Evolutionary conservation across 2,888 invertebrate species (phyloP).

Genomic region (Diarsia dahlii): DNA sequence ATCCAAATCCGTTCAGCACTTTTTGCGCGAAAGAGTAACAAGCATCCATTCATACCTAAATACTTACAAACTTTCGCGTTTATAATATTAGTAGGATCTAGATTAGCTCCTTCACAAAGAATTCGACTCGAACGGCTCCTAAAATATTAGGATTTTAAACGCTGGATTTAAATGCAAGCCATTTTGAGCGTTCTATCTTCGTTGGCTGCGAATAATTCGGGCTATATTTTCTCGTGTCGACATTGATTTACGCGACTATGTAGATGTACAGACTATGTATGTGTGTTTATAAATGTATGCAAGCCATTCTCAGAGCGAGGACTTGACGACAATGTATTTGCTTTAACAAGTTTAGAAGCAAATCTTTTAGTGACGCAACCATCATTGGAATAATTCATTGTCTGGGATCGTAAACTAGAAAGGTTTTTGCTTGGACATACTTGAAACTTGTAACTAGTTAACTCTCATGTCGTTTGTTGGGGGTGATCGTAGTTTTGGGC

Average conservation of each 20-base stretch:
- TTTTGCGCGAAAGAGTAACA: too few species aligned
- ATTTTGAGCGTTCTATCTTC: constrained; percentile 18
- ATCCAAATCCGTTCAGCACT: too few species aligned
- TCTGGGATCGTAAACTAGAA: not conserved
- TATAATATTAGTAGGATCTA: not conserved
- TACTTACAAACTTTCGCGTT: too few species aligned
- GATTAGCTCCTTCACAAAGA: not conserved
- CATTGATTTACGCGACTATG: constrained; percentile 25
- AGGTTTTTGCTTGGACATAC: not conserved
- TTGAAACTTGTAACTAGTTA: not conserved
- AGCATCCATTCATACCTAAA: too few species aligned
- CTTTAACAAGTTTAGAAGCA: not conserved
- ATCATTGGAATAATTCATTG: constrained; percentile 2
- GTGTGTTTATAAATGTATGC: not conserved
- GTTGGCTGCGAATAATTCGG: constrained; percentile 10
- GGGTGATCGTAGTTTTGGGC: too few species aligned
- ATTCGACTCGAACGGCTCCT: not conserved
- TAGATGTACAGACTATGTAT: not conserved
- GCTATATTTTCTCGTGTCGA: constrained; percentile 31
- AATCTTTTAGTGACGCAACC: not conserved
- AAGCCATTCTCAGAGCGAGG: not conserved
- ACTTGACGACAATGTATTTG: not conserved
- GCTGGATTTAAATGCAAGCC: constrained; percentile 12
- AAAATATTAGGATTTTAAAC: not conserved
- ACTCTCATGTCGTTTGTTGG: not conserved